A percentile compares a stretch with the other conserved stretches of the same genome.
These are phyloP conservation scores for Pocota personata DNA, from an alignment of 2,888 invertebrate genomes.

Conservation along the genomic window DNA sequence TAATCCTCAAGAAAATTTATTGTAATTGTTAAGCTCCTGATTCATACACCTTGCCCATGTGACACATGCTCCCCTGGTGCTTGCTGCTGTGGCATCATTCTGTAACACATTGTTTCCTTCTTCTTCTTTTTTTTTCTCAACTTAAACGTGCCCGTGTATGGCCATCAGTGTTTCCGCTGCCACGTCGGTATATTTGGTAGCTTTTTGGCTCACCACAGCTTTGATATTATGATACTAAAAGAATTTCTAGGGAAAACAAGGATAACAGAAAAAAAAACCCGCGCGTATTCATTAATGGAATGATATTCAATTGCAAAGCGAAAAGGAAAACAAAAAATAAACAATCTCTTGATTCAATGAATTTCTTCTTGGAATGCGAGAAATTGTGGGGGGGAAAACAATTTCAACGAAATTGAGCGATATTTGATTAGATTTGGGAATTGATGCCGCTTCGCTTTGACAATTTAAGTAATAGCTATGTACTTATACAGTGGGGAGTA, in stretches of 20 bases:
- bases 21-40: constrained; percentile 66
- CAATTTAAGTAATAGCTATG: constrained; percentile 13
- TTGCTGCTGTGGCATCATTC: constrained; percentile 12
- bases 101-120: constrained; percentile 39
- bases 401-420: constrained; percentile 44
- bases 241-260: constrained; percentile 8
- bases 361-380: neutral
- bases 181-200: neutral
- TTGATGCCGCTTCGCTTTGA: constrained; percentile 39
- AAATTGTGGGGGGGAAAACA: neutral
- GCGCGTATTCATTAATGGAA: constrained; percentile 16
- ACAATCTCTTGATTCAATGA: constrained; percentile 21
- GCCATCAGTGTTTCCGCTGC: constrained; percentile 26
- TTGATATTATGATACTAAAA: neutral
- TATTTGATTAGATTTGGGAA: constrained; percentile 63
- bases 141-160: constrained; percentile 11
- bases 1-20: constrained; percentile 71
- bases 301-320: constrained; percentile 40
- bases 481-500: neutral
- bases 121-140: neutral
- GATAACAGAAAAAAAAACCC: neutral
- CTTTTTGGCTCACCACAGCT: constrained; percentile 1
- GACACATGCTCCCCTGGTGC: constrained; percentile 43
- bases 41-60: constrained; percentile 64
- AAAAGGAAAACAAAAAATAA: neutral